Conservation (phyloP, 2,113 vertebrate genomes). For the Trichomycterus rosablanca region DNA sequence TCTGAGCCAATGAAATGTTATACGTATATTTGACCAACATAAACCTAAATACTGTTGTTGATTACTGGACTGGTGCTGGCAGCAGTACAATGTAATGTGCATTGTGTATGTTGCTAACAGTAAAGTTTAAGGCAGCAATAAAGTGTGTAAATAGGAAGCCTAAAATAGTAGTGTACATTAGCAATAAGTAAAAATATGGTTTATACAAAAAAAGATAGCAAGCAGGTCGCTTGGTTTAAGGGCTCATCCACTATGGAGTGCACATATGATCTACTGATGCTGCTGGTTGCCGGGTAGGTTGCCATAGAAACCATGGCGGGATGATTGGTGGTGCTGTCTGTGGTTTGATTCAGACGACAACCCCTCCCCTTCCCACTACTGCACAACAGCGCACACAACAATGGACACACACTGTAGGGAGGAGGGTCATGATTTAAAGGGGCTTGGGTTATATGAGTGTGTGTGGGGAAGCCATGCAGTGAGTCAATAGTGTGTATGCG, state of each 20-base stretch:
- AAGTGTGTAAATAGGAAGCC: too few species aligned
- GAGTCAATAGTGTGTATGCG: slow-evolving; percentile 18
- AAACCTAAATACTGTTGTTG: too few species aligned
- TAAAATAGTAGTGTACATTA: background rate
- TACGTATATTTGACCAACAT: too few species aligned
- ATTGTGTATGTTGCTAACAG: background rate
- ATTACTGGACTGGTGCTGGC: too few species aligned
- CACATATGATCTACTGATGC: slow-evolving; percentile 87
- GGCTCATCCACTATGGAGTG: slow-evolving; percentile 80
- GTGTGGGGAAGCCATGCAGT: slow-evolving; percentile 47
- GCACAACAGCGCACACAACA: slow-evolving; percentile 5
- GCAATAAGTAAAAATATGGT: too few species aligned
- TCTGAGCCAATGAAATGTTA: too few species aligned
- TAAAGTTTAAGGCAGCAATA: background rate
- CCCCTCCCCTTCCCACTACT: slow-evolving; percentile 14
- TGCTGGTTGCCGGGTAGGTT: slow-evolving; percentile 83
- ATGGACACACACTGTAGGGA: slow-evolving; percentile 72
- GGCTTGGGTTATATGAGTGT: slow-evolving; percentile 46
- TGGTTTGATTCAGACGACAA: slow-evolving; percentile 64
- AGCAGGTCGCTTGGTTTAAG: slow-evolving; percentile 67
- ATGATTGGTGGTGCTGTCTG: slow-evolving; percentile 82
- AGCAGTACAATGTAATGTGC: too few species aligned
- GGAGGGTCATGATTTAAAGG: slow-evolving; percentile 63
- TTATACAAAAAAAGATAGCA: slow-evolving; percentile 24
- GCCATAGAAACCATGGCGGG: slow-evolving; percentile 84